Evolutionary conservation across 1,140 invertebrate genomes (phyloP).

Genomic region (Lysiphlebus fabarum): DNA sequence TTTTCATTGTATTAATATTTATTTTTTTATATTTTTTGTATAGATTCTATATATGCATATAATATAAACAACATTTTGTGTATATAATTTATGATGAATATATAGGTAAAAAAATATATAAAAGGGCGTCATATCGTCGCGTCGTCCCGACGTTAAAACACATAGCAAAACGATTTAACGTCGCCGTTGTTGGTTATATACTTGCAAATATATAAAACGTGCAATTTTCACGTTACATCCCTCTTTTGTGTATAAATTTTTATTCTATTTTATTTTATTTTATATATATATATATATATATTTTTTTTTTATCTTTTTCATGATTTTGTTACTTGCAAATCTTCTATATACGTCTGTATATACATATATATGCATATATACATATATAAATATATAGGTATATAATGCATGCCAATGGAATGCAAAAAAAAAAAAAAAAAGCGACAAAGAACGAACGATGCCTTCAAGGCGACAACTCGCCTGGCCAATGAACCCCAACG

Average conservation of each 20-base stretch:
- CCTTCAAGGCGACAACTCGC: conserved; percentile 50
- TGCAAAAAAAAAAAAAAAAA: conserved; percentile 19
- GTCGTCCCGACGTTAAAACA: conserved; percentile 14
- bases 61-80: no score
- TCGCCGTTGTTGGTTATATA: not conserved
- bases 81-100: no score
- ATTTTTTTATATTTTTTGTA: no score
- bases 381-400: conserved; percentile 1
- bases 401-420: conserved; percentile 13
- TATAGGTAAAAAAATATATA: no score
- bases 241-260: not conserved
- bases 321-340: not conserved
- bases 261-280: not conserved
- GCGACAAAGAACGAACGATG: conserved; percentile 26
- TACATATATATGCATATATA: conserved; percentile 4
- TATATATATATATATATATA: no score
- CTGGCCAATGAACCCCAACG: conserved; percentile 48
- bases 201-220: conserved; percentile 2
- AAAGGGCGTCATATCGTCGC: conserved; percentile 6
- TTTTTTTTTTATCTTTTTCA: not conserved
- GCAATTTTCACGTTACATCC: conserved; percentile 6
- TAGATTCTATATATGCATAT: no score
- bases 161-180: no score
- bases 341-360: conserved; percentile 11
- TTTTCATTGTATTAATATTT: no score